Base-by-base conservation (phyloP, 2,797 vertebrate genomes). In the Ambastaia sidthimunki region DNA sequence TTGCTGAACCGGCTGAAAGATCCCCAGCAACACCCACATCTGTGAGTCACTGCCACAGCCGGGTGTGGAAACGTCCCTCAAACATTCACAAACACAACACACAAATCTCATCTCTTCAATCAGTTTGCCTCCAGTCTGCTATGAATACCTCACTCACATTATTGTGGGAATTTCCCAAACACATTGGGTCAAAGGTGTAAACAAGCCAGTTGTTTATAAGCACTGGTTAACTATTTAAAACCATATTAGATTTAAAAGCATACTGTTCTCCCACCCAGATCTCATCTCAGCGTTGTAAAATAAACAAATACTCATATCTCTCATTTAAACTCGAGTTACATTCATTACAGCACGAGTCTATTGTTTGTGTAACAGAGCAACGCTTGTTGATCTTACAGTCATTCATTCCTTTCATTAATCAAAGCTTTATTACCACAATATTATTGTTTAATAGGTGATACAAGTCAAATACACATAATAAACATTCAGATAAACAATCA, bases 21-120 rank as follows among this genome's bases (percentile, higher is more conserved):
- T n/a, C 15, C 47, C 12, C 28, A 21, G 34, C 47, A 10, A 6
- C 7, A 44, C 47, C 13, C 76, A 41, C 52, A 15, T 7, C 16
- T 69, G 3, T 79, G 77, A 79, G 60, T 79, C 68, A 44, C 52
- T 19, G 34, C 34, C 0, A 1, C 34, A 37, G 76, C 6, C 69
- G 60, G 77, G 28, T 18, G 77, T 66, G 48, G 34, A 44, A 48
- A 34, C 65, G 37, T 25, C 9, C 60, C 19, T 25, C 4, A n/a
- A 69, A 25, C 44, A 28, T 78, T 71, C 21, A 68, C 57, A 71
- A 71, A 63, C 10, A 1, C 2, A 63, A 18, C 47, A 25, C 57
- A 71, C 19, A 37, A 65, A 60, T 60, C 13, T 23, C 57, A 15
- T 23, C 57, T 13, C 6, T 16, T 21, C 18, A 57, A 4, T 21